Base-by-base conservation (phyloP, 92 coral and sea anemone species). In the Pocillopora grandis region DNA sequence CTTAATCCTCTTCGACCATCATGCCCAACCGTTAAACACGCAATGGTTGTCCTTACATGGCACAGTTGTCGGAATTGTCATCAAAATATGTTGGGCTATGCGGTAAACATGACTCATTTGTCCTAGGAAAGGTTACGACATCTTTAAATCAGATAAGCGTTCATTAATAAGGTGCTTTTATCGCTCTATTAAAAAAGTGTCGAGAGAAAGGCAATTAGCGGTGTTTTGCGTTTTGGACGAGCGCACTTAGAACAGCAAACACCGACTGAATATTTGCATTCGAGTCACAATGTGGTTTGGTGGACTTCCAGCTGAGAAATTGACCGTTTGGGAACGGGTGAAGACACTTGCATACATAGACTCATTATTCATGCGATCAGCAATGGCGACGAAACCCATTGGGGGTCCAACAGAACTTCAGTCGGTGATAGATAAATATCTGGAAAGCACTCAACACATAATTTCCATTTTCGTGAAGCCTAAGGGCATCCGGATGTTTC, bases 341-440 rank as follows among this genome's bases (percentile, higher is more conserved):
- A 69, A 10, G 56, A 19, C 66, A 61, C 66, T 55, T 16, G 42
- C 36, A 16, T 56, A 63, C 42, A 10, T 48, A n/a, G 19, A 33
- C 61, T 56, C 21, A 60, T 62, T 33, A 78, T 65, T 56, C 62
- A 49, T 68, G 27, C 19, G 33, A 80, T 57, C 52, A 42, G 52
- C 52, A 48, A 31, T 69, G 76, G 84, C 66, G 31, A 20, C n/a
- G 17, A 31, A 23, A 67, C 33, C 76, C 20, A 20, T 56, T 18
- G 84, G 84, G 84, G 84, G 76, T 67, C 67, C 65, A 58, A 67
- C 20, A 23, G 66, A 58, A 80, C 63, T 66, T 52, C 76, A 49
- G 63, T 56, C 57, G 19, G 56, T 31, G 58, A 67, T 33, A 18
- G 60, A 55, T 74, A 58, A 16, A 15, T 80, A 27, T 66, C 12